Evolutionary conservation across 2,888 invertebrate genomes (phyloP).

Genomic region (Rotaria sp.): DNA sequence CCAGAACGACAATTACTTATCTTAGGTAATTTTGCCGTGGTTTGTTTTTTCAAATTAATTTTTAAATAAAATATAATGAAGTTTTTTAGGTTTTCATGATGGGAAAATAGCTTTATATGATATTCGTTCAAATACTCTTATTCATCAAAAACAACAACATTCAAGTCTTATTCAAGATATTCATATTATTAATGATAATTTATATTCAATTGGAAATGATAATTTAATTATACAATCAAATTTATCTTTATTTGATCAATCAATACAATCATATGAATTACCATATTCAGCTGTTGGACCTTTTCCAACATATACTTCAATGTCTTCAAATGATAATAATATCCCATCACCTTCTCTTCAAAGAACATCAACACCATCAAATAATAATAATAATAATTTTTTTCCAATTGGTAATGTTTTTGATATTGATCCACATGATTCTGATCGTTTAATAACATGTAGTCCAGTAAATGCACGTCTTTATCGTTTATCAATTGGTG

Average conservation of each 20-base stretch:
- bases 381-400: background rate
- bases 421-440: background rate
- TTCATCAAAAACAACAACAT: slow-evolving; percentile 23
- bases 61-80: background rate
- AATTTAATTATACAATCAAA: background rate
- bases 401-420: slow-evolving; percentile 2
- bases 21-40: background rate
- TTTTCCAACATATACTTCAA: background rate
- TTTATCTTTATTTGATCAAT: background rate
- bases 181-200: background rate
- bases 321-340: too few species aligned
- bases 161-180: slow-evolving; percentile 6
- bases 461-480: background rate
- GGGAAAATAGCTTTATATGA: slow-evolving; percentile 11
- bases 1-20: background rate
- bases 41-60: background rate
- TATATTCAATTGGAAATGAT: slow-evolving; percentile 20
- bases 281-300: slow-evolving; percentile 21
- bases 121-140: background rate
- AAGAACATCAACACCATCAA: background rate
- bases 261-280: background rate
- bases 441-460: slow-evolving; percentile 11
- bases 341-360: background rate
- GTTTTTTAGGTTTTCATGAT: background rate
- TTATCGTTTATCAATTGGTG: slow-evolving; percentile 5